These are phyloP conservation scores for Alcis repandata DNA, from an alignment of 2,888 invertebrate genomes.

Conservation along the genomic window DNA sequence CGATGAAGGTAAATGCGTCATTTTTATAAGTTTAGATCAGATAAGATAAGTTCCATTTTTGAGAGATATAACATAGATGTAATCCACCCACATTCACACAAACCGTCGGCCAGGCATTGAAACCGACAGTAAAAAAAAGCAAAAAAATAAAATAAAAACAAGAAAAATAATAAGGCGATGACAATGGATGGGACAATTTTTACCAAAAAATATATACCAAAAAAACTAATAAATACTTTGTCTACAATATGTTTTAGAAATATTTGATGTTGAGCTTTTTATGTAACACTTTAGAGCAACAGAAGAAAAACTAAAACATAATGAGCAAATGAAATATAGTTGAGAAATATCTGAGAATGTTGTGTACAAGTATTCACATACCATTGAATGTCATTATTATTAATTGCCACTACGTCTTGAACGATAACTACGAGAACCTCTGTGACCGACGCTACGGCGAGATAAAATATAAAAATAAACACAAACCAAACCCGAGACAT, in stretches of 20 bases:
- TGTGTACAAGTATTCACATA: background rate
- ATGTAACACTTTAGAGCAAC: no score
- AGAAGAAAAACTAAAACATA: no score
- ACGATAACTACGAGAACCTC: constrained; percentile 21
- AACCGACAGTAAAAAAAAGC: background rate
- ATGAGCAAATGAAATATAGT: background rate
- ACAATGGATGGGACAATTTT: background rate
- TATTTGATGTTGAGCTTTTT: no score
- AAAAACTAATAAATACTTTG: background rate
- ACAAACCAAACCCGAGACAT: constrained; percentile 5
- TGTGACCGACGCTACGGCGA: constrained; percentile 23
- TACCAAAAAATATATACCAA: no score
- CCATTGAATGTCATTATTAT: background rate
- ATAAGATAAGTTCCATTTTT: no score
- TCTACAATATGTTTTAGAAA: background rate
- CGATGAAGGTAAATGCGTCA: no score
- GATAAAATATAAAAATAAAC: constrained; percentile 25
- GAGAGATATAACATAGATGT: background rate
- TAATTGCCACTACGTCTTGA: background rate
- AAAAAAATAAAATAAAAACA: background rate
- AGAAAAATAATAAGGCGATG: background rate
- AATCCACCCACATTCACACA: background rate
- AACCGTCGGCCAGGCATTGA: background rate
- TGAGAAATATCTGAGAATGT: no score
- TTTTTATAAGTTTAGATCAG: no score